A percentile compares a stretch with the other conserved stretches of the same genome.
Evolutionary conservation across 2,797 vertebrate species (phyloP).

Genomic region (Delichon dasypus): DNA sequence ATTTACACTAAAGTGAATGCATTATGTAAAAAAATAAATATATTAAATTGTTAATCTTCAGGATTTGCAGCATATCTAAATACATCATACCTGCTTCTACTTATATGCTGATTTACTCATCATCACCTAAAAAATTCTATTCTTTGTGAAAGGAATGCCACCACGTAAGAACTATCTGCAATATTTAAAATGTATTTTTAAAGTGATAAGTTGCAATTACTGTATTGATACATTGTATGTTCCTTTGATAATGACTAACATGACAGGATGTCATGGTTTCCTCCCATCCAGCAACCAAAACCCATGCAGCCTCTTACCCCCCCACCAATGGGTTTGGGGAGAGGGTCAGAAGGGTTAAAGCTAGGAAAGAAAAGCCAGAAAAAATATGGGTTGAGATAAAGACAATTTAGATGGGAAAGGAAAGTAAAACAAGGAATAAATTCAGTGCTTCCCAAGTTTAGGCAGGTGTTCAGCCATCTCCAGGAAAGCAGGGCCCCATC

Average conservation of each 20-base stretch:
- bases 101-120: not conserved
- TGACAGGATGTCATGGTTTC: not conserved
- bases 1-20: not conserved
- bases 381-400: not conserved
- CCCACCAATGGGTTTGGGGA: not conserved
- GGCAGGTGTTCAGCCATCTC: not conserved
- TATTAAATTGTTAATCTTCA: not conserved
- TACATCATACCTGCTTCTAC: not conserved
- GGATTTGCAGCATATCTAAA: not conserved
- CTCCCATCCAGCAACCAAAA: not conserved
- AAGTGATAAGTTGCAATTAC: not conserved
- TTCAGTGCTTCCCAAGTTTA: not conserved
- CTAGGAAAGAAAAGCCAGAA: not conserved
- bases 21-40: not conserved
- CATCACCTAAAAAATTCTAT: not conserved
- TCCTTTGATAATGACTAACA: not conserved
- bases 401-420: not conserved
- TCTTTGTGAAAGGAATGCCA: not conserved
- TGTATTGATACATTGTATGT: not conserved
- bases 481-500: not conserved
- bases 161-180: not conserved
- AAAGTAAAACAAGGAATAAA: not conserved
- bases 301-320: not conserved
- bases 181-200: not conserved
- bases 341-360: not conserved